Evolutionary conservation across 2,113 vertebrate species (phyloP).

Genomic region (Pantherophis guttatus): DNA sequence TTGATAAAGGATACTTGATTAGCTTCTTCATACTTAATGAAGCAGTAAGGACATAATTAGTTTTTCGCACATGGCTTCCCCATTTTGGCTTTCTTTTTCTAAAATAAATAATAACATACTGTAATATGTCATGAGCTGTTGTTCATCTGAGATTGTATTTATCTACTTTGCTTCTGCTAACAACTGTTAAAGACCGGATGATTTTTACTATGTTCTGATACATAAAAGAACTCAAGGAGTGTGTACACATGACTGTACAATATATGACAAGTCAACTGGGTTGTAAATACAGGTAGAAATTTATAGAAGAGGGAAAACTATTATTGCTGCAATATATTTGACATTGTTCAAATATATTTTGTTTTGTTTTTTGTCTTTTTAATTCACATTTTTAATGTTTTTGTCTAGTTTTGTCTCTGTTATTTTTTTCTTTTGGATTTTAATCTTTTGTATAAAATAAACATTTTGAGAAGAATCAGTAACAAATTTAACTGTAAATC

Average conservation of each 20-base stretch:
- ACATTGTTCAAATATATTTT: not conserved
- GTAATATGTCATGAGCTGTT: not conserved
- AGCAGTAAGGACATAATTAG: not conserved
- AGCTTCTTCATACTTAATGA: not conserved
- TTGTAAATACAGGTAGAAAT: not conserved
- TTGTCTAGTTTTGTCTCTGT: not conserved
- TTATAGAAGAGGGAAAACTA: not conserved
- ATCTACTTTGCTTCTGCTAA: not conserved
- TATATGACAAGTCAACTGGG: not conserved
- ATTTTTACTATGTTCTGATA: not conserved
- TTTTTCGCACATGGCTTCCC: not conserved
- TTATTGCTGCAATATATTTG: not conserved
- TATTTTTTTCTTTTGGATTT: not conserved
- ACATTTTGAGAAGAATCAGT: not conserved
- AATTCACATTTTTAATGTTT: not conserved
- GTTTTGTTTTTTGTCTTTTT: not conserved
- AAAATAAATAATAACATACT: not conserved
- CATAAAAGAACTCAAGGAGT: not conserved
- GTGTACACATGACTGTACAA: not conserved
- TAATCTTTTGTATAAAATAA: not conserved
- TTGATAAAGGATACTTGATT: not conserved
- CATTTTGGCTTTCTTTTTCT: not conserved
- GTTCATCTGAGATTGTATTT: not conserved
- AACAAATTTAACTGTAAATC: not conserved
- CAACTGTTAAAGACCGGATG: not conserved